A percentile compares a stretch with the other conserved stretches of the same genome.
Conservation (phyloP, 2,113 vertebrate genomes). For the Gnathonemus longibarbis region DNA sequence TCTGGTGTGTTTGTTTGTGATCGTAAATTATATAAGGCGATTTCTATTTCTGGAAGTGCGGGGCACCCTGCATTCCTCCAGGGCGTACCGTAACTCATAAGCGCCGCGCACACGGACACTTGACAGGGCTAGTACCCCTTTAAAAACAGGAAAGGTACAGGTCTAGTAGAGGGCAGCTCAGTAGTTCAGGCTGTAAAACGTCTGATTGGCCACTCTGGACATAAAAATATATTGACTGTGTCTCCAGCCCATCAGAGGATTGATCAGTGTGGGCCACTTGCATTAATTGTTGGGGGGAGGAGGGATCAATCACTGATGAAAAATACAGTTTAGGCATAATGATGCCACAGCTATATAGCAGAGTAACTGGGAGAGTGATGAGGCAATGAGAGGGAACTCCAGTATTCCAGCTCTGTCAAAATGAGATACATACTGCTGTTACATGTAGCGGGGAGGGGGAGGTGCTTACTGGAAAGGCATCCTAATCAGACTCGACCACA, state of each 20-base stretch:
- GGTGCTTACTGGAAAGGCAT: slow-evolving; percentile 32
- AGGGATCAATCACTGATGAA: slow-evolving; percentile 74
- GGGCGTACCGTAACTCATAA: not conserved
- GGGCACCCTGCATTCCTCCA: not conserved
- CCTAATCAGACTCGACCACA: not conserved
- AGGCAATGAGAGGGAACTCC: slow-evolving; percentile 83
- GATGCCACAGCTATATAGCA: slow-evolving; percentile 82
- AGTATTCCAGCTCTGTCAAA: slow-evolving; percentile 71
- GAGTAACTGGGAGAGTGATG: slow-evolving; percentile 82
- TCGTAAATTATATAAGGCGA: not conserved
- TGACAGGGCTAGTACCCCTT: slow-evolving; percentile 40
- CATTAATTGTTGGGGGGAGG: slow-evolving; percentile 89
- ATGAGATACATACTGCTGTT: slow-evolving; percentile 69
- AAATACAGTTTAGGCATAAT: slow-evolving; percentile 74
- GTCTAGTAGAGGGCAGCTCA: slow-evolving; percentile 54
- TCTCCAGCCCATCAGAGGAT: slow-evolving; percentile 71
- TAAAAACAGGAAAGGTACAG: slow-evolving; percentile 52
- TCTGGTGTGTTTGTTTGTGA: not conserved
- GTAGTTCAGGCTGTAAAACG: slow-evolving; percentile 56
- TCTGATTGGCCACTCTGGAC: slow-evolving; percentile 50
- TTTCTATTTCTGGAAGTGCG: not conserved
- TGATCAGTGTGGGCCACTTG: slow-evolving; percentile 76
- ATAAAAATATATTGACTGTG: slow-evolving; percentile 69
- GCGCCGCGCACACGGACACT: slow-evolving; percentile 28
- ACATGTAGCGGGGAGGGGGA: slow-evolving; percentile 57